A percentile compares a stretch with the other conserved stretches of the same genome.
These are phyloP conservation scores for Centropus bengalensis DNA, from an alignment of 2,113 vertebrate genomes.

Conservation along the genomic window DNA sequence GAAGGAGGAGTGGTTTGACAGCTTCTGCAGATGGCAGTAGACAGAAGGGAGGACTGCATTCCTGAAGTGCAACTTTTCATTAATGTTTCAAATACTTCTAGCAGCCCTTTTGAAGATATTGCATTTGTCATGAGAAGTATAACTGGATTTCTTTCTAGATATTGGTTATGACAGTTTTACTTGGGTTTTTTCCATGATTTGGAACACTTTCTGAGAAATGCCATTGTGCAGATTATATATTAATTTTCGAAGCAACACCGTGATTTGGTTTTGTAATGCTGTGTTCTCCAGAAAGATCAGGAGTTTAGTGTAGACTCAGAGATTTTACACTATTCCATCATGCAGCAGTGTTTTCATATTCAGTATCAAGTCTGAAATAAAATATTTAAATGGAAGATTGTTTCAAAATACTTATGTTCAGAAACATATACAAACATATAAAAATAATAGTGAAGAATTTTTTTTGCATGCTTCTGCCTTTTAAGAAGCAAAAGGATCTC, in stretches of 20 bases:
- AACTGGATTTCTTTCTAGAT: not conserved
- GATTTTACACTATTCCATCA: not conserved
- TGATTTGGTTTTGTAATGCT: not conserved
- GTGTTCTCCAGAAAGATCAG: not conserved
- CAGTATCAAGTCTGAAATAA: not conserved
- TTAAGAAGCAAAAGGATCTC: slow-evolving; percentile 32
- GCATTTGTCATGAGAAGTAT: not conserved
- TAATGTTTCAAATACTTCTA: slow-evolving; percentile 16
- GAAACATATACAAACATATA: not conserved
- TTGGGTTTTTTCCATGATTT: not conserved
- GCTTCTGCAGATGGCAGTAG: slow-evolving; percentile 51
- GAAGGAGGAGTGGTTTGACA: slow-evolving; percentile 63
- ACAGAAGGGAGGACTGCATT: slow-evolving; percentile 10
- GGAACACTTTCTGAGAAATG: not conserved
- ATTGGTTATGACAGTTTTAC: not conserved
- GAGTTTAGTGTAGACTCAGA: not conserved
- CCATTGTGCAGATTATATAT: not conserved
- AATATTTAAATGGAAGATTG: not conserved
- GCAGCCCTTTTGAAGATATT: not conserved
- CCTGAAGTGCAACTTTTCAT: slow-evolving; percentile 13
- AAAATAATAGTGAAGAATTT: not conserved
- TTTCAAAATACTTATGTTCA: not conserved
- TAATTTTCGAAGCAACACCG: not conserved
- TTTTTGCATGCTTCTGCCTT: slow-evolving; percentile 21
- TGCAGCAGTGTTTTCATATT: not conserved